Evolutionary conservation across 1,140 invertebrate species (phyloP), one percentile per base, ranked within the genome.

Genomic region (Anoplophora glabripennis): DNA sequence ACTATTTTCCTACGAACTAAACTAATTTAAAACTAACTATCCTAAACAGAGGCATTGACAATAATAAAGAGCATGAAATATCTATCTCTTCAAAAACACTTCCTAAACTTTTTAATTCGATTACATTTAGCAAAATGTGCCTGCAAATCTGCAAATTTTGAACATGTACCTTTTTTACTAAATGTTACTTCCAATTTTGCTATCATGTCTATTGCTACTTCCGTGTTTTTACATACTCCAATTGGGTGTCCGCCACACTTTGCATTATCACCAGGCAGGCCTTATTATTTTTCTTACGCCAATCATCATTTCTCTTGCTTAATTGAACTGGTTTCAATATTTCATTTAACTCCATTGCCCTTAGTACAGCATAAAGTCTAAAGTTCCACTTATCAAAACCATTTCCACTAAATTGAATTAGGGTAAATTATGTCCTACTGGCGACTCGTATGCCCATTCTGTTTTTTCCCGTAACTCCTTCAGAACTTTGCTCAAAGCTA

Each of bases 1-100:
- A n/a, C n/a, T n/a, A n/a, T n/a, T n/a, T n/a, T n/a, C n/a, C n/a
- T n/a, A n/a, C n/a, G n/a, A n/a, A n/a, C n/a, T n/a, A n/a, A n/a
- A n/a, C n/a, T n/a, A n/a, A n/a, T n/a, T n/a, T n/a, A n/a, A n/a
- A n/a, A n/a, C n/a, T n/a, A n/a, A n/a, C n/a, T n/a, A n/a, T n/a
- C n/a, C n/a, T n/a, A n/a, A n/a, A n/a, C n/a, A n/a, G n/a, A n/a
- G 56, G 51, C 52, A 63, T 59, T 2, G 49, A 45, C 35, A 63
- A 35, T 21, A 63, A 55, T 8, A 63, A 14, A 54, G 48, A 55
- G 37, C 61, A 63, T 41, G 28, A 33, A 15, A 59, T 21, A 47
- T 59, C 57, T 42, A 51, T 54, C n/a, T 59, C 47, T 40, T 49
- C 35, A 34, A 63, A 49, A 33, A n/a, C 54, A n/a, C 34, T 33